Percentiles rank a stretch among this genome's conserved stretches.
Conservation (phyloP, 2,888 invertebrate genomes). For the Pristionchus entomophagus region DNA sequence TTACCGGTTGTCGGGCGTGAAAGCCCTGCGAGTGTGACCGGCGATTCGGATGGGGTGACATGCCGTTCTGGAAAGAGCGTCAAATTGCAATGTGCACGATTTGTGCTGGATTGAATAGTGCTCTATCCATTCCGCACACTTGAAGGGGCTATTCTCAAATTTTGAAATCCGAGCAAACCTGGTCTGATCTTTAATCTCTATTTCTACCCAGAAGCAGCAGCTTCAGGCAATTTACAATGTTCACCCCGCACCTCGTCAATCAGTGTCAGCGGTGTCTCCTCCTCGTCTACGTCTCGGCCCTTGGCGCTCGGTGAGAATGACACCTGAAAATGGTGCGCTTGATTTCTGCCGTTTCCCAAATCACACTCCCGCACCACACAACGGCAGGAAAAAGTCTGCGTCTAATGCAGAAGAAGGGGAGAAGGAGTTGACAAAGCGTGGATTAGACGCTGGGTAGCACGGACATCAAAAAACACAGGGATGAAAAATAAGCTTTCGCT, state of each 20-base stretch:
- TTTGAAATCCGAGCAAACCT: too few relatives aligned
- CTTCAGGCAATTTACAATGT: neutral
- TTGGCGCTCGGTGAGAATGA: constrained; percentile 25
- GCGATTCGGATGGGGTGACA: neutral
- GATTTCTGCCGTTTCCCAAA: constrained; percentile 1
- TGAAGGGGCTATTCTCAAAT: too few relatives aligned
- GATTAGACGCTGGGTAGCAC: neutral
- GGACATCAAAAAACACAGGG: too few relatives aligned
- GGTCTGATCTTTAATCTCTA: too few relatives aligned
- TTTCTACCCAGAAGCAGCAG: too few relatives aligned
- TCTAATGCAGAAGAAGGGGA: too few relatives aligned
- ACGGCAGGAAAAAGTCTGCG: neutral
- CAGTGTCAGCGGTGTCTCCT: constrained; percentile 24
- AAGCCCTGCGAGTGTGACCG: constrained; percentile 3
- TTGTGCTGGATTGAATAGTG: too few relatives aligned
- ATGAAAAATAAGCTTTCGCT: too few relatives aligned
- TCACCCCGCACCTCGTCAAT: neutral
- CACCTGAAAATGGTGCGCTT: constrained; percentile 7
- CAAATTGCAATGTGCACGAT: neutral
- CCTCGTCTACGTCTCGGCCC: neutral
- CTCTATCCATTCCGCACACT: too few relatives aligned
- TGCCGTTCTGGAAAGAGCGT: neutral
- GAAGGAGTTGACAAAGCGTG: neutral
- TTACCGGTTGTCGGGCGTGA: neutral
- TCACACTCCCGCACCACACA: neutral